Percentiles rank a stretch among this genome's conserved stretches.
These are phyloP conservation scores for Aegotheles bennettii DNA, from an alignment of 2,113 vertebrate genomes.

Conservation along the genomic window DNA sequence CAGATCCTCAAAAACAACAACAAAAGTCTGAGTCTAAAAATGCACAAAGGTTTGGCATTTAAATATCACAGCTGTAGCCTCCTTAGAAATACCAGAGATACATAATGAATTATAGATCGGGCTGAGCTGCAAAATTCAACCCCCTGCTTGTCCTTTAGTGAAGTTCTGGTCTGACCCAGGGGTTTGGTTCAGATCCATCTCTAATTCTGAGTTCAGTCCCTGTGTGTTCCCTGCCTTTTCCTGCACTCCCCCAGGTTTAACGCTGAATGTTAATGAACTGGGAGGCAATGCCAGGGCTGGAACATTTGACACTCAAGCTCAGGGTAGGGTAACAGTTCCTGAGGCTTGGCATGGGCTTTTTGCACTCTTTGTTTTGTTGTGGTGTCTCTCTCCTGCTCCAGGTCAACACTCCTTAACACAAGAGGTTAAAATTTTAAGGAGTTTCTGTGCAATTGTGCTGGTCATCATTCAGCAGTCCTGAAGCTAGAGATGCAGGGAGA, in stretches of 20 bases:
- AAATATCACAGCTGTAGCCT: constrained; percentile 59
- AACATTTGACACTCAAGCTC: background rate
- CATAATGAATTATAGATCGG: constrained; percentile 55
- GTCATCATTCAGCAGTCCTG: background rate
- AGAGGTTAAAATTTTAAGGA: background rate
- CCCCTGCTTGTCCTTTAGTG: background rate
- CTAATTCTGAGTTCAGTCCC: constrained; percentile 4
- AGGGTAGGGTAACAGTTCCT: background rate
- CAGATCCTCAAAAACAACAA: constrained; percentile 16
- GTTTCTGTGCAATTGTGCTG: background rate
- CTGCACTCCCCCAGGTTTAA: background rate
- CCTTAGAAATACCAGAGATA: constrained; percentile 57
- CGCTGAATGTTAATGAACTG: constrained; percentile 8
- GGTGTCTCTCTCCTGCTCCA: background rate
- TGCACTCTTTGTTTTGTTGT: background rate
- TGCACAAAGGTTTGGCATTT: constrained; percentile 59
- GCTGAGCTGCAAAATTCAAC: constrained; percentile 8
- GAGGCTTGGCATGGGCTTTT: background rate
- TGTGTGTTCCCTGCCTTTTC: constrained; percentile 10
- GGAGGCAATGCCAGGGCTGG: background rate
- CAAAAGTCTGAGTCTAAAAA: constrained; percentile 28
- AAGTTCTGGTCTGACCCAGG: constrained; percentile 24
- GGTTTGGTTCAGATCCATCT: constrained; percentile 33
- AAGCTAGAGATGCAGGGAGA: background rate
- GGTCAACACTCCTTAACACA: background rate